Base-by-base conservation (phyloP, 2,113 vertebrate species). In the Zeus faber region DNA sequence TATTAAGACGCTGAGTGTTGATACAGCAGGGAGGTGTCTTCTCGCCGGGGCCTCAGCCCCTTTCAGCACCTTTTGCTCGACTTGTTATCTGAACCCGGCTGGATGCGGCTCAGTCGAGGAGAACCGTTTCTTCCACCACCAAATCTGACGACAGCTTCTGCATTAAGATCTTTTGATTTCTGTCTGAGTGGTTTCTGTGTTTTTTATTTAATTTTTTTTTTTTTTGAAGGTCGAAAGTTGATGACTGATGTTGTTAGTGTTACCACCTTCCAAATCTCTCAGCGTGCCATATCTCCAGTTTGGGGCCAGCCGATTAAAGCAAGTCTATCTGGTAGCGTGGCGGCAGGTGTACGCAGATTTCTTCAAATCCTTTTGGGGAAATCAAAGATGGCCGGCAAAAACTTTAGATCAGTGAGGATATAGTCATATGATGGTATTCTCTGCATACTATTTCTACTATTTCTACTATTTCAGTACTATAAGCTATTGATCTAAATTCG, bases 51-150 rank as follows among this genome's bases (percentile, higher is more conserved):
- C 69, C 78, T 74, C 81, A 66, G 58, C 62, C 73, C 55, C 72
- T 87, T 86, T 88, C 85, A 87, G 67, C 85, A 76, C 85, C 72
- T 82, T 61, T 52, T 44, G 46, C 66, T 31, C 58, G 46, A 27
- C 59, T 45, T 24, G 68, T 61, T 52, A 58, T 72, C 72, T 71
- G 77, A 70, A 58, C 57, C 64, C 58, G 62, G 72, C 69, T 69
- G 66, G 69, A 74, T 47, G 68, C 80, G 82, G 76, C 64, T 70
- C 65, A 57, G 65, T 29, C 70, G 54, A 72, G 58, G 52, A 47
- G 10, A 7, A 20, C 39, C 41, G 25, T 52, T 56, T 44, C 49
- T 67, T 76, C 56, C 65, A 64, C 58, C 61, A 56, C 31, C 54
- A 17, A 75, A 61, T 62, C 65, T 69, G 71, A 67, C 71, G 60